phyloP scores from a whole-genome alignment of 1,140 invertebrate species.

The Drosophila pachea region DNA sequence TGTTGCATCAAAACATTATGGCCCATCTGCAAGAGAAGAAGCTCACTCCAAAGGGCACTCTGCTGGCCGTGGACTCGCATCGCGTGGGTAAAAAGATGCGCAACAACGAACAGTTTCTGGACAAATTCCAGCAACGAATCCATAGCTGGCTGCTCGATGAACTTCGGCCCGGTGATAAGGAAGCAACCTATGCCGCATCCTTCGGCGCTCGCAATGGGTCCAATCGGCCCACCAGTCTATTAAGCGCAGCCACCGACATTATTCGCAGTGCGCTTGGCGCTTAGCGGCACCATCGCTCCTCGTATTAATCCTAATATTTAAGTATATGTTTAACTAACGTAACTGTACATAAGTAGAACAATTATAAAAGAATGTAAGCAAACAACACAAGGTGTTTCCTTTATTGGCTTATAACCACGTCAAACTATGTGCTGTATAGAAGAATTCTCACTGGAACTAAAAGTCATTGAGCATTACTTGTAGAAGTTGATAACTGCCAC shows the following conservation, averaged over 20 bases:
- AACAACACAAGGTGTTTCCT: background rate
- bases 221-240: conserved; percentile 34
- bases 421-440: too few species aligned
- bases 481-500: too few species aligned
- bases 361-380: background rate
- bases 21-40: conserved; percentile 36
- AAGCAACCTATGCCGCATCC: conserved; percentile 46
- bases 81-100: conserved; percentile 63
- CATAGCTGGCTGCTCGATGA: conserved; percentile 62
- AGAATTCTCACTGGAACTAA: background rate
- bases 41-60: background rate
- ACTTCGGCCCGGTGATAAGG: conserved; percentile 12
- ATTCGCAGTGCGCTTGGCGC: conserved; percentile 45
- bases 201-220: conserved; percentile 57
- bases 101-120: conserved; percentile 52
- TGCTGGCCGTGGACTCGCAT: conserved; percentile 50
- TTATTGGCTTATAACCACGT: too few species aligned
- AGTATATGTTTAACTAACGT: conserved; percentile 25
- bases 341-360: conserved; percentile 12
- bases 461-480: conserved; percentile 20
- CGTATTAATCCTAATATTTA: conserved; percentile 47
- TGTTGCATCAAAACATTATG: conserved; percentile 50
- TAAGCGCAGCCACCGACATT: conserved; percentile 50
- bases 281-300: conserved; percentile 17
- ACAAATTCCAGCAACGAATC: conserved; percentile 64